Evolutionary conservation across 2,113 vertebrate genomes (phyloP).

Genomic region (Isichthys henryi): DNA sequence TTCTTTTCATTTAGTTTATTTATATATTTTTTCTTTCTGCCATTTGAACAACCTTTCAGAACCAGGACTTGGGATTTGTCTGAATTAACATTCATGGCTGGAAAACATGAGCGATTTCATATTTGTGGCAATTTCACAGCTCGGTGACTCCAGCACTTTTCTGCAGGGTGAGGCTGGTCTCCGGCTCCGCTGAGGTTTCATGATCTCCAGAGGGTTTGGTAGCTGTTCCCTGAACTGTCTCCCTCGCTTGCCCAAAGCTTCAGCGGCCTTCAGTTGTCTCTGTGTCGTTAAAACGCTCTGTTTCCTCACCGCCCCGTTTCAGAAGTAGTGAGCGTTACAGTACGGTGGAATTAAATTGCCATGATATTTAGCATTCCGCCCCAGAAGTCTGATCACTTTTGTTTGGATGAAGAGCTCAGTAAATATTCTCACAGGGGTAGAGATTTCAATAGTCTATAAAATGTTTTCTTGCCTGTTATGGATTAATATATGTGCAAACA

Average conservation of each 20-base stretch:
- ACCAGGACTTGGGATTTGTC: neutral
- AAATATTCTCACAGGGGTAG: neutral
- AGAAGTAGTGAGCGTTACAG: neutral
- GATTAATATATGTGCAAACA: neutral
- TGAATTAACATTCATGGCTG: neutral
- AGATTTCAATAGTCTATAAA: neutral
- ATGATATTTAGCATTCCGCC: neutral
- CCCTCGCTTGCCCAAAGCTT: neutral
- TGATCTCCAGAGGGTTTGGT: neutral
- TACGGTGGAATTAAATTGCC: neutral
- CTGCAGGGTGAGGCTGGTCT: neutral
- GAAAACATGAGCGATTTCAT: neutral
- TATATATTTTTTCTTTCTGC: neutral
- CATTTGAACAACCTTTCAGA: neutral
- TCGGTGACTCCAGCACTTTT: neutral
- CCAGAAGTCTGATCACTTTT: neutral
- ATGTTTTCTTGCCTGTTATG: neutral
- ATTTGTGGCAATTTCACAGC: slow-evolving; percentile 19
- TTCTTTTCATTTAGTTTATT: neutral
- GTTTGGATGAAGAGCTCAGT: neutral
- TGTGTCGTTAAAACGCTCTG: neutral
- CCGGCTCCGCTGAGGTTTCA: neutral
- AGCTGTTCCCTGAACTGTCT: neutral
- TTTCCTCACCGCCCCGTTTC: neutral
- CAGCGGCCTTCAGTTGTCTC: neutral